Base-by-base conservation (phyloP, 2,113 vertebrate species). In the Actinemys pallida region DNA sequence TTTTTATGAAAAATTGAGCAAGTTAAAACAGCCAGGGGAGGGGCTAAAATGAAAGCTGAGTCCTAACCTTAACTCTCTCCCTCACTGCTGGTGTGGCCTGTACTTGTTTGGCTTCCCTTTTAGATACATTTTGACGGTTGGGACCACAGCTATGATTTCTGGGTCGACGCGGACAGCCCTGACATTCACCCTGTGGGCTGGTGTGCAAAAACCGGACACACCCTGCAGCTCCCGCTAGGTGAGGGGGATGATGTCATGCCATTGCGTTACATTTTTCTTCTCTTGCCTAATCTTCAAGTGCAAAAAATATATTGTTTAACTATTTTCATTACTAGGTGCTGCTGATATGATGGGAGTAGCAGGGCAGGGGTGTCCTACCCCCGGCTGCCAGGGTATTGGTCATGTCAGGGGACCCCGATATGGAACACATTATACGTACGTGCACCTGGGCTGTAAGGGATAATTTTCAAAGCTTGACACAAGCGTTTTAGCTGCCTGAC, bases 61-160 rank as follows among this genome's bases (percentile, higher is more conserved):
- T 96, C 94, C 87, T 57, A 50, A 69, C 84, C 87, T 90, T 57
- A 89, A 49, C 47, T 88, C 3, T 80, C 9, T 65, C 25, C 54
- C 81, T 93, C 50, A 47, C 86, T n/a, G 47, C 57, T 56, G 50
- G 25, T 78, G 54, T n/a, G 16, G 39, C 52, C 85, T 81, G 2
- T 93, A 22, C 59, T 22, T n/a, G 50, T 69, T 90, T 47, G 87
- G 75, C 85, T 92, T 85, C 22, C 95, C 78, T 97, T 97, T 84
- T 88, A 99, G 99, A 96, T 99, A 49, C 99, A 99, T 96, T 99
- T 99, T 92, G 99, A 99, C 94, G 98, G 98, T 42, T 99, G 99
- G 99, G 99, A 97, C 95, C 94, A 42, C 76, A 98, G 98, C 49
- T 99, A 99, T 0, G 98, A 99, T 96, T 99, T 99, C 96, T 99